Evolutionary conservation across 2,797 vertebrate genomes (phyloP), one percentile per base, ranked within the genome.

Genomic region (Acipenser ruthenus): DNA sequence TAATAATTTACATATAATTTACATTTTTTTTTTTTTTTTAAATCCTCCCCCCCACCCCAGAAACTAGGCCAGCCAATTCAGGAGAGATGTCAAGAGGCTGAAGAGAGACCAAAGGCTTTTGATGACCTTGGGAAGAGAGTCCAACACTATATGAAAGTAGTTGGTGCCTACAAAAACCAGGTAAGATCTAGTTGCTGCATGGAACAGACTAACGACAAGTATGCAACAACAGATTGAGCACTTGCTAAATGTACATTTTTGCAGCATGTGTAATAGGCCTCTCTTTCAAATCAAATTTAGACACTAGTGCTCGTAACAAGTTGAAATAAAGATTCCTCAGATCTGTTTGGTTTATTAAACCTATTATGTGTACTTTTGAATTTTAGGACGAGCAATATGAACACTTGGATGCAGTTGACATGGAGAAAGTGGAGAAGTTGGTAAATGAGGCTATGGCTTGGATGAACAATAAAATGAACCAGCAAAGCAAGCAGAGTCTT

Each of bases 341-440:
- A 37, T 37, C 23, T 37, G 23, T 37, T 37, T 37, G 23, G 23
- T 37, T 53, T 53, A 12, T 8, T 53, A 53, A n/a, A 5, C 55
- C 11, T 58, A n/a, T 58, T 13, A 11, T 62, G 9, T 12, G 1
- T 50, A 67, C 12, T 18, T 52, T 1, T 23, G 12, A 47, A 59
- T 61, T 69, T 62, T 75, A 92, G 90, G 86, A 87, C 79, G 89
- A 92, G 68, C 85, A 83, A 4, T 93, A 91, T 6, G 84, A 78
- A 65, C 89, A 92, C 60, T 90, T 91, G 0, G 87, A 91, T 66
- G 84, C 83, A 68, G 81, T 82, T 66, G 90, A 92, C 75, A 92
- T 93, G 77, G 88, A 84, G 67, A 91, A 91, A 74, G 88, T 92
- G 6, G 87, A 88, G 70, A 90, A 83, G 59, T 87, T 81, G 70